These are phyloP conservation scores for Drosophila ironensis DNA, from an alignment of 1,140 invertebrate species.

Conservation along the genomic window DNA sequence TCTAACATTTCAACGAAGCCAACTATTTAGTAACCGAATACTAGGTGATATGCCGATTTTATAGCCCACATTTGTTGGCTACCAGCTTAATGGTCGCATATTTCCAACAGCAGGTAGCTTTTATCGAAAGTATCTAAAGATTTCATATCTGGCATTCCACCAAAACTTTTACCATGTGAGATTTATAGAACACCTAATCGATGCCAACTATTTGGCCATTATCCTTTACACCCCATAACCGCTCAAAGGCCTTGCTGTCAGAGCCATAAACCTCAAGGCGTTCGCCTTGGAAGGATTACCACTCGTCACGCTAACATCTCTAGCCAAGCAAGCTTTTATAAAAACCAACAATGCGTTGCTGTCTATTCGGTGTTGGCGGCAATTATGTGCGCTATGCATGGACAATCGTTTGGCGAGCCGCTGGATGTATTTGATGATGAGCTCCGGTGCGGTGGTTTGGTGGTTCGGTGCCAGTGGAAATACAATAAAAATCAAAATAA, in stretches of 20 bases:
- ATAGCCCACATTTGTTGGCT: no score
- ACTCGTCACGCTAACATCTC: slow-evolving; percentile 41
- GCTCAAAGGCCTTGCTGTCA: slow-evolving; percentile 9
- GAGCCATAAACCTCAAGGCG: slow-evolving; percentile 22
- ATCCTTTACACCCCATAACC: slow-evolving; percentile 16
- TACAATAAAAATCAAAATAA: slow-evolving; percentile 24
- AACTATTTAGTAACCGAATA: no score
- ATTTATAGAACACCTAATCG: slow-evolving; percentile 9
- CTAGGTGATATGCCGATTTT: no score
- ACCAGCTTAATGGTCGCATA: no score
- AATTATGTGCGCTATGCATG: slow-evolving; percentile 43
- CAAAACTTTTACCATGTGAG: background rate
- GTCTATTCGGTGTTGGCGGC: slow-evolving; percentile 17
- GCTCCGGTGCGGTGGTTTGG: no score
- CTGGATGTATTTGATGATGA: slow-evolving; percentile 17
- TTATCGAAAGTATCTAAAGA: background rate
- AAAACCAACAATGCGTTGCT: slow-evolving; percentile 3
- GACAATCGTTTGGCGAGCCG: slow-evolving; percentile 20
- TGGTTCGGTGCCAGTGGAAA: slow-evolving; percentile 12
- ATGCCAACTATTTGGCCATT: slow-evolving; percentile 5
- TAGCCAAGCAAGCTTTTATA: background rate
- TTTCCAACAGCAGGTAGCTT: no score
- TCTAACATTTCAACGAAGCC: no score
- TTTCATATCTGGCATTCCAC: background rate
- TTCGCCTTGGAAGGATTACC: slow-evolving; percentile 35